Percentiles rank a stretch among this genome's conserved stretches.
Conservation (phyloP, 2,113 vertebrate genomes). For the Notarius lentiginosus region DNA sequence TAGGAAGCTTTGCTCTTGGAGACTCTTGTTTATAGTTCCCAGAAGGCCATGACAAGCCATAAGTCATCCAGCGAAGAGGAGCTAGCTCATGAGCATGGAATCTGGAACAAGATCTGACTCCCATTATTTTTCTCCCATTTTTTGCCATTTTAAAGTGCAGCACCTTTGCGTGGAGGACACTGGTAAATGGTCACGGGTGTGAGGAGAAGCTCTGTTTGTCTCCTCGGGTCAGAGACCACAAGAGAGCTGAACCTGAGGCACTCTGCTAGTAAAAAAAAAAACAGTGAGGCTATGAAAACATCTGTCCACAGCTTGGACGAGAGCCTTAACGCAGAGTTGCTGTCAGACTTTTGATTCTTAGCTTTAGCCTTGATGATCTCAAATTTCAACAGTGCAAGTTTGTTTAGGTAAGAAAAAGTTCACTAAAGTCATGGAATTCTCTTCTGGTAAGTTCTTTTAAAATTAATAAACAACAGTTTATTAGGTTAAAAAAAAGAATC, state of each 20-base stretch:
- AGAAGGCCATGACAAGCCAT: constrained; percentile 62
- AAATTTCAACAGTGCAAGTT: no score
- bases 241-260: constrained; percentile 28
- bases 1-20: constrained; percentile 47
- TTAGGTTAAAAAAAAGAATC: background rate
- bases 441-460: background rate
- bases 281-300: constrained; percentile 34
- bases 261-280: constrained; percentile 41
- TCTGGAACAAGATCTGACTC: constrained; percentile 43
- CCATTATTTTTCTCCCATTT: constrained; percentile 27
- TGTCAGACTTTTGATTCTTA: constrained; percentile 28
- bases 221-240: constrained; percentile 54
- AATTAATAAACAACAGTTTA: background rate
- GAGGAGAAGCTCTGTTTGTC: constrained; percentile 51
- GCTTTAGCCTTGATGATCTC: constrained; percentile 5
- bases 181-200: constrained; percentile 60
- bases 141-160: constrained; percentile 33
- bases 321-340: constrained; percentile 18
- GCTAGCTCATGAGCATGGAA: constrained; percentile 67
- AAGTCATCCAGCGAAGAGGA: constrained; percentile 63
- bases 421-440: background rate
- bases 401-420: background rate
- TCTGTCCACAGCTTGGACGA: constrained; percentile 19
- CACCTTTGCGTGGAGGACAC: constrained; percentile 44
- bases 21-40: constrained; percentile 65